phyloP scores from a whole-genome alignment of 2,888 invertebrate genomes.

The Synergus gifuensis region DNA sequence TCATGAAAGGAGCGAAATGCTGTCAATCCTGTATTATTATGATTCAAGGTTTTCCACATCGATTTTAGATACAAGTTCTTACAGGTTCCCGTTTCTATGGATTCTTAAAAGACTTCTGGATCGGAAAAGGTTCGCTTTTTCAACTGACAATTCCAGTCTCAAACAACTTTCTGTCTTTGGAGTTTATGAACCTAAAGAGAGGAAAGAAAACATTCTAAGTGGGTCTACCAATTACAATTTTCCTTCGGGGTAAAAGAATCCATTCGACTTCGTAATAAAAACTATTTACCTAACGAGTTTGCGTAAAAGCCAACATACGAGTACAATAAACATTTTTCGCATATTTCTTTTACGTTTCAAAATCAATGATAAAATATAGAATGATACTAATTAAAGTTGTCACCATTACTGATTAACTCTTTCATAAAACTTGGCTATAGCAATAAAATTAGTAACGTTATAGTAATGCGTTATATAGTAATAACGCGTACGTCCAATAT shows the following conservation, averaged over 20 bases:
- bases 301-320: neutral
- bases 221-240: conserved; percentile 32
- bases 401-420: neutral
- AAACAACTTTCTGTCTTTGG: conserved; percentile 12
- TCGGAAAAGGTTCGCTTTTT: conserved; percentile 26
- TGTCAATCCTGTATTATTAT: conserved; percentile 8
- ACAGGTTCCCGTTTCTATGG: conserved; percentile 13
- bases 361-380: neutral
- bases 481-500: neutral
- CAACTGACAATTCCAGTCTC: conserved; percentile 16
- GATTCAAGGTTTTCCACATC: conserved; percentile 37
- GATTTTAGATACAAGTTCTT: conserved; percentile 22
- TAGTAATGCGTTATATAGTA: no score
- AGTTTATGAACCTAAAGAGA: conserved; percentile 32
- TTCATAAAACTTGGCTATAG: neutral
- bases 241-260: conserved; percentile 15
- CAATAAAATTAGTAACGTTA: neutral
- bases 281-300: conserved; percentile 32
- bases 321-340: neutral
- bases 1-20: neutral
- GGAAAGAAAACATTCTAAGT: conserved; percentile 22
- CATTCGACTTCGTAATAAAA: conserved; percentile 19
- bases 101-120: conserved; percentile 29
- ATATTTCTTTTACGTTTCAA: neutral
- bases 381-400: neutral